Evolutionary conservation across 2,113 vertebrate genomes (phyloP), one percentile per base, ranked within the genome.

Genomic region (Syngnathus typhle): DNA sequence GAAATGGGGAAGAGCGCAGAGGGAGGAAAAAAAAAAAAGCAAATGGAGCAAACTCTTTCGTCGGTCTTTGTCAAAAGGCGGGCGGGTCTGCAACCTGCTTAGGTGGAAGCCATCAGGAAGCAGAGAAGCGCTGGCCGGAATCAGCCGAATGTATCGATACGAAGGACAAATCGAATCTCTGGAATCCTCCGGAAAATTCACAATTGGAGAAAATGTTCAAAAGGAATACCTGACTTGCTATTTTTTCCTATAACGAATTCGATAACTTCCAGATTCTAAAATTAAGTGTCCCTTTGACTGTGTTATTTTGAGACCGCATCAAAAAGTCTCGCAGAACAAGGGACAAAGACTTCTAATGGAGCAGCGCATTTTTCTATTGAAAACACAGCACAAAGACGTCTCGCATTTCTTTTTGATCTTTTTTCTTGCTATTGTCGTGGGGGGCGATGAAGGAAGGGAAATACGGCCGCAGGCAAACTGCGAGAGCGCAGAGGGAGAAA

Each of bases 181-280:
- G 61, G 9, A 0, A 38, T 60, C 27, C 64, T 72, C 58, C 44
- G 10, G 39, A 68, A 72, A 16, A 32, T 83, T 84, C 80, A 69
- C 76, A 79, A 76, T 80, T 67, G 66, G 80, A 52, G 69, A 38
- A 85, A 85, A 60, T 67, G 69, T 61, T 82, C 60, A 21, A 32
- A 32, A 3, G 27, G 27, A 32, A 32, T 32, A 32, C 27, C 27
- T 32, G 27, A 32, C 27, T 3, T 32, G 27, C 27, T 32, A 32
- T 32, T 32, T 32, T 32, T 32, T 32, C 27, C 3, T 32, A 32
- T 32, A 32, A 32, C 3, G 27, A 32, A 32, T 32, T 32, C 3
- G 27, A 3, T 32, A 32, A 3, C 23, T 9, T 7, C 0, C 60
- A 69, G 65, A 16, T 59, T 68, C 7, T 21, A 23, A 67, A 27